phyloP scores from a whole-genome alignment of 2,113 vertebrate species.

The Terrapene triunguis region DNA sequence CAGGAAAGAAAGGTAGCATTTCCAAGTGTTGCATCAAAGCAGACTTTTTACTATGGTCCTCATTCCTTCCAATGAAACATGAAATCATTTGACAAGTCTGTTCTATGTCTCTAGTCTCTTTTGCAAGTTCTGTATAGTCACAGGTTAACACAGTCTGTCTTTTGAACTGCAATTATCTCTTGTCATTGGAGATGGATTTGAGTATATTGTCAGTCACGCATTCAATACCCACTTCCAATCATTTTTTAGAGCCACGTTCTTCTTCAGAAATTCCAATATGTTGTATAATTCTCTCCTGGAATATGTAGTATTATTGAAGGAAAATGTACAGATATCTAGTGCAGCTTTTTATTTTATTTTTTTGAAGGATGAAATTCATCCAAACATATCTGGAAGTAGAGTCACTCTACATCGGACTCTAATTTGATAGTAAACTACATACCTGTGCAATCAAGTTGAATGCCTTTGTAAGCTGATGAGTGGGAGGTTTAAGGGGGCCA shows the following conservation, averaged over 20 bases:
- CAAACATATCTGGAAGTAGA: too few species aligned
- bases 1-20: neutral
- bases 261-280: neutral
- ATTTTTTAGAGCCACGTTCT: neutral
- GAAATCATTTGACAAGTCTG: neutral
- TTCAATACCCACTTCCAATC: neutral
- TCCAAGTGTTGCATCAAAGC: neutral
- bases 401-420: too few species aligned
- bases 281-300: neutral
- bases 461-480: too few species aligned
- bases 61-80: neutral
- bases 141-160: neutral
- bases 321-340: too few species aligned
- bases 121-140: neutral
- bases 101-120: neutral
- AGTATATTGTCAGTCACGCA: neutral
- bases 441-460: too few species aligned
- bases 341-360: too few species aligned
- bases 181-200: neutral
- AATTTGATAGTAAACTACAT: too few species aligned
- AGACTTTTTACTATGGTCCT: neutral
- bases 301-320: neutral
- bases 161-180: neutral
- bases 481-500: too few species aligned
- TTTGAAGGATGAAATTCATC: too few species aligned